phyloP scores from a whole-genome alignment of 2,888 invertebrate species.

The Reticulitermes lucifugus region DNA sequence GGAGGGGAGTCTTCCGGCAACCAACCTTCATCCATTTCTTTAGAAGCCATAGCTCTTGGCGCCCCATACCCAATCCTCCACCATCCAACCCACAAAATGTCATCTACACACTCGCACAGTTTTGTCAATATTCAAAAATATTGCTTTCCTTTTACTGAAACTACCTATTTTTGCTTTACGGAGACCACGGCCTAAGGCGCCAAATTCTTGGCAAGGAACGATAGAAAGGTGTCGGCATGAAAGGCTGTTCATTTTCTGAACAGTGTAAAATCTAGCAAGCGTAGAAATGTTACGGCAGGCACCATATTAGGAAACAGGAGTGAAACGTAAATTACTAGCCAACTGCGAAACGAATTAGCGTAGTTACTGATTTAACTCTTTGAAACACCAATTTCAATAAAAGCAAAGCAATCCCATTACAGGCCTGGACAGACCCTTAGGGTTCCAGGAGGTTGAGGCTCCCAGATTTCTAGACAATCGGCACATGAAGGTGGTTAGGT shows the following conservation, averaged over 20 bases:
- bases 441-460: too few relatives aligned
- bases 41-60: constrained; percentile 12
- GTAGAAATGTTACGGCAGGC: neutral
- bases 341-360: too few relatives aligned
- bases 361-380: too few relatives aligned
- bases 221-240: constrained; percentile 23
- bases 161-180: constrained; percentile 43
- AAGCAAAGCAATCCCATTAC: too few relatives aligned
- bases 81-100: constrained; percentile 34
- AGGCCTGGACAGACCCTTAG: too few relatives aligned
- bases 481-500: too few relatives aligned
- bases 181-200: neutral
- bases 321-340: too few relatives aligned
- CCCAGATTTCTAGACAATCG: too few relatives aligned
- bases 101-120: constrained; percentile 47
- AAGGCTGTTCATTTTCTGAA: constrained; percentile 6
- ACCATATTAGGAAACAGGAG: too few relatives aligned
- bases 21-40: constrained; percentile 29
- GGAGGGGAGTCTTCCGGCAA: constrained; percentile 18
- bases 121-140: constrained; percentile 52
- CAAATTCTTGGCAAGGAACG: constrained; percentile 32
- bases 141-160: constrained; percentile 50
- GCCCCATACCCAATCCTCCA: neutral
- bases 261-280: neutral
- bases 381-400: too few relatives aligned